Base-by-base conservation (phyloP, 2,888 invertebrate species). In the Notocelia uddmanniana region DNA sequence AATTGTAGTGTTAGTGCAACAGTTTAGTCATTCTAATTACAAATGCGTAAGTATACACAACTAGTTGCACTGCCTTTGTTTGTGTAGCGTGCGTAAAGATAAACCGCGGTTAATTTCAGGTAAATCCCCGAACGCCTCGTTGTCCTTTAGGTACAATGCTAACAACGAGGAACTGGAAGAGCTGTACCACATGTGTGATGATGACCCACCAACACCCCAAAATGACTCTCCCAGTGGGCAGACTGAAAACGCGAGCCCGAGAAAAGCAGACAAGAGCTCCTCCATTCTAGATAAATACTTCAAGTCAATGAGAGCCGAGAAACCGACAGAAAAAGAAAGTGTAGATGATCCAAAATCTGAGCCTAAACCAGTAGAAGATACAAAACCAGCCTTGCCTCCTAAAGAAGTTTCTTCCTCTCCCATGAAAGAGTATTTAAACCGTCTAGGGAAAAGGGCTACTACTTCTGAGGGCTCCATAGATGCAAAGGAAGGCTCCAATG, bases 131-230 rank as follows among this genome's bases (percentile, higher is more conserved):
- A 92, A 87, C 75, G 85, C 95, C 57, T 90, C 94, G 37, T 87
- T 95, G 69, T 94, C 96, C 9, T 96, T 97, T 79, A 95, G 96
- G 81, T 97, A 96, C 81, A 96, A 96, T 90, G 96, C 96, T n/a
- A 96, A 96, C 79, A 96, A 96, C 81, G 97, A 97, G 80, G 96
- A 96, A 85, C 84, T 97, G 68, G 96, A 97, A 79, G 96, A 96
- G 81, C 82, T 96, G 13, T 95, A 94, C 79, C 94, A 94, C 67
- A 94, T 94, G 59, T 96, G 96, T 81, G 95, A 95, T 50, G 95
- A 95, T 82, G 94, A 94, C 76, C 91, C 89, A 11, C 89, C 91
- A 0, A 91, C 94, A 11, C 93, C 94, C 0, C 94, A 94, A 70
- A 81, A 84, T 80, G 93, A 94, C 41, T 87, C 91, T 1, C 89